Base-by-base conservation (phyloP, 1,140 invertebrate genomes). In the Ooceraea biroi region DNA sequence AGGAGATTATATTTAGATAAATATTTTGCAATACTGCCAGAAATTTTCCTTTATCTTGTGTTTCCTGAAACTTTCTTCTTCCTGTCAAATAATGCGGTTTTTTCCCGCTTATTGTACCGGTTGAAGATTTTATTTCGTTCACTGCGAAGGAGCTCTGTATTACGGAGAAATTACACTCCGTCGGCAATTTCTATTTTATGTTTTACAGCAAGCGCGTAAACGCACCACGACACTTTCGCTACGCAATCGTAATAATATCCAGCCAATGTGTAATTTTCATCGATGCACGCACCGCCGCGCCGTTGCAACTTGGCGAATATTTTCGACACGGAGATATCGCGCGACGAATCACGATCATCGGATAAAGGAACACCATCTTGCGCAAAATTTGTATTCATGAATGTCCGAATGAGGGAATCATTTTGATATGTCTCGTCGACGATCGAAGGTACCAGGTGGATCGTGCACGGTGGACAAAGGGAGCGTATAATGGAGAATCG, bases 351-450 rank as follows among this genome's bases (percentile, higher is more conserved):
- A 52, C 19, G 61, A 52, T 27, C 19, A 52, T n/a, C 22, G 25
- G 52, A 46, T 8, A 36, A 25, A 25, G 17, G 22, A 8, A 46
- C 36, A 14, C 22, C 17, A 69, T 69, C 50, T 57, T n/a, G 63
- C 17, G 36, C 50, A 55, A 78, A 57, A 80, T 80, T 80, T 80
- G 71, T 71, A 71, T 80, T 80, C 50, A 80, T 80, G 76, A 69
- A 22, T 71, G 17, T 5, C 36, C 65, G 50, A 69, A 50, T 44
- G 76, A 78, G 76, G 57, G 52, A 80, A 57, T 4, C 12, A 46
- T 68, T 69, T 57, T 71, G 76, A 80, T 71, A 58, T 22, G 71
- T 57, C 22, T 71, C 36, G 22, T 57, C 76, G 50, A 69, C 63
- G 76, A 78, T 78, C 76, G 48, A 78, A 78, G 22, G 61, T 30